These are phyloP conservation scores for Goniozus legneri DNA, from an alignment of 1,140 invertebrate species.

Conservation along the genomic window DNA sequence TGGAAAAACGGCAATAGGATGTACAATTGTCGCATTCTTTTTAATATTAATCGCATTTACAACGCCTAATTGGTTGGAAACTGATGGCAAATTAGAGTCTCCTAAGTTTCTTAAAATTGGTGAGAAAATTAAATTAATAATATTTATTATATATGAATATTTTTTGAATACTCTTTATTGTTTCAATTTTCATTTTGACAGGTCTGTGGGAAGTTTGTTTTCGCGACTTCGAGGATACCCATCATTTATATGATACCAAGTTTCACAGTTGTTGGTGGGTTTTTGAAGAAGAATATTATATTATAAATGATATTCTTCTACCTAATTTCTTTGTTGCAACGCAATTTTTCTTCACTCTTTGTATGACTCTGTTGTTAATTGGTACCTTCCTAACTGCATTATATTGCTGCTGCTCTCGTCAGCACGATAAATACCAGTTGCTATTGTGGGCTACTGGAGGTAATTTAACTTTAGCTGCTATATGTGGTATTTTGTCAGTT, in stretches of 20 bases:
- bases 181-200: slow-evolving; percentile 47
- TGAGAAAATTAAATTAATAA: slow-evolving; percentile 40
- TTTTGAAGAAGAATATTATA: slow-evolving; percentile 90
- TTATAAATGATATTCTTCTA: slow-evolving; percentile 77
- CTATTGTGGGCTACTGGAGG: slow-evolving; percentile 70
- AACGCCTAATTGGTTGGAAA: slow-evolving; percentile 90
- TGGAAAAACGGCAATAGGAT: slow-evolving; percentile 65
- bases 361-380: slow-evolving; percentile 73
- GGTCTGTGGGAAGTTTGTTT: slow-evolving; percentile 95
- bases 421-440: slow-evolving; percentile 74
- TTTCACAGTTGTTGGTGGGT: slow-evolving; percentile 89
- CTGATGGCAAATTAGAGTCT: slow-evolving; percentile 74
- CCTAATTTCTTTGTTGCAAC: slow-evolving; percentile 89
- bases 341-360: slow-evolving; percentile 88
- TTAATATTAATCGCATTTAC: slow-evolving; percentile 84
- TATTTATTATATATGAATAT: slow-evolving; percentile 1
- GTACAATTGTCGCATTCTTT: slow-evolving; percentile 66
- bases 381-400: slow-evolving; percentile 68
- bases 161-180: slow-evolving; percentile 4
- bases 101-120: slow-evolving; percentile 80
- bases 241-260: slow-evolving; percentile 74
- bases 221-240: slow-evolving; percentile 74
- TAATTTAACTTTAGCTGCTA: slow-evolving; percentile 66
- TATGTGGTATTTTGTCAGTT: slow-evolving; percentile 72
- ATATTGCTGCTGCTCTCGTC: slow-evolving; percentile 73